phyloP scores from a whole-genome alignment of 2,113 vertebrate species.

The Ondatra zibethicus region DNA sequence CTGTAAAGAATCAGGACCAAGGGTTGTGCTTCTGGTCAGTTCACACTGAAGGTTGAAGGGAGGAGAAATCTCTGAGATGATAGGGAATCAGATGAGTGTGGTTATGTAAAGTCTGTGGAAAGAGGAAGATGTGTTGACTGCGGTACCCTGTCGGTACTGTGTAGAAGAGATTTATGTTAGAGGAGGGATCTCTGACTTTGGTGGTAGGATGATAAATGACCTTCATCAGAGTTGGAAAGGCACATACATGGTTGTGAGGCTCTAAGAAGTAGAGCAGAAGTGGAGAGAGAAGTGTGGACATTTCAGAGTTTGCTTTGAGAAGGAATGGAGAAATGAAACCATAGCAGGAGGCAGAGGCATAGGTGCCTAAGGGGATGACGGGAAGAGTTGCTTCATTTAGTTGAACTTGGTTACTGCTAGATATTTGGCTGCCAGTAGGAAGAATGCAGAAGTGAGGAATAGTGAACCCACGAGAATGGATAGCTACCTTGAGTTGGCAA shows the following conservation, averaged over 20 bases:
- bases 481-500: not conserved
- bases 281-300: not conserved
- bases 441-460: not conserved
- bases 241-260: not conserved
- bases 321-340: not conserved
- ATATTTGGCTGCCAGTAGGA: not conserved
- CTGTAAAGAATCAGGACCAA: not conserved
- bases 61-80: not conserved
- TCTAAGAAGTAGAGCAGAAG: not conserved
- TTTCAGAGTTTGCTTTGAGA: constrained; percentile 27
- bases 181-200: not conserved
- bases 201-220: not conserved
- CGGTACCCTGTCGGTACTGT: not conserved
- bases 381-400: not conserved
- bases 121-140: not conserved
- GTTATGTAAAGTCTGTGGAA: not conserved
- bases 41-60: not conserved
- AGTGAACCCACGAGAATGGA: not conserved
- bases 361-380: not conserved
- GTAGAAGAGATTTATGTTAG: not conserved
- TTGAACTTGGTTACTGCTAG: not conserved
- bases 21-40: not conserved
- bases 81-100: not conserved
- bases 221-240: not conserved
- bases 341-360: not conserved